Conservation (phyloP, 2,113 vertebrate species). For the Hydrochoerus hydrochaeris region DNA sequence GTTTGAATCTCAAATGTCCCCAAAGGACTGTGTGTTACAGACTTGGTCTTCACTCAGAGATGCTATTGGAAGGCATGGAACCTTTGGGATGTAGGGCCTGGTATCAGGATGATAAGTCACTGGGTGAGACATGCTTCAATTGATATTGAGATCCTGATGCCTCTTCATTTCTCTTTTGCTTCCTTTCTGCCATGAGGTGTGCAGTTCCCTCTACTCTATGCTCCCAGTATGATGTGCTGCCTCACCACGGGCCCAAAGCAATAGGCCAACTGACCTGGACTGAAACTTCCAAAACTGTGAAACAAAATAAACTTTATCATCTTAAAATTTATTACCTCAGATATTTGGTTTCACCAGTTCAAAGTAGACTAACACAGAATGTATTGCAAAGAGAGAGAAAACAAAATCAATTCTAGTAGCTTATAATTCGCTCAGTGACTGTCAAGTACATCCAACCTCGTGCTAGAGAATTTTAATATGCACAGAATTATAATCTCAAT, state of each 20-base stretch:
- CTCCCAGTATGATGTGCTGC: not conserved
- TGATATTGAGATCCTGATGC: not conserved
- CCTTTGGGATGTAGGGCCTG: too few species aligned
- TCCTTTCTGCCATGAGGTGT: not conserved
- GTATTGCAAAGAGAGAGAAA: not conserved
- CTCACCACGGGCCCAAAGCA: not conserved
- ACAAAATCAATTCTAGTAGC: not conserved
- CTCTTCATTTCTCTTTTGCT: not conserved
- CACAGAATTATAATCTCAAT: not conserved
- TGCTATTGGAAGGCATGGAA: not conserved
- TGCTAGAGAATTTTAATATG: not conserved
- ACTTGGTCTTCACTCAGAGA: not conserved
- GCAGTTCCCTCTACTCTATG: not conserved
- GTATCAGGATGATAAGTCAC: not conserved
- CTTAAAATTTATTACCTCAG: not conserved
- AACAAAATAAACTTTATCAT: not conserved
- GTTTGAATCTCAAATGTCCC: not conserved
- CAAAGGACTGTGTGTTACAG: not conserved
- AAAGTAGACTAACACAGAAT: not conserved
- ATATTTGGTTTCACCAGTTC: not conserved
- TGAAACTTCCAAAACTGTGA: not conserved
- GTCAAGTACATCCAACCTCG: not conserved
- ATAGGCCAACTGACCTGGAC: not conserved
- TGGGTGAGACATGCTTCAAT: too few species aligned
- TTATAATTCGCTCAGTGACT: not conserved